A percentile compares a stretch with the other conserved stretches of the same genome.
phyloP scores from a whole-genome alignment of 2,797 vertebrate genomes.

The Odontamblyopus lacepedii region DNA sequence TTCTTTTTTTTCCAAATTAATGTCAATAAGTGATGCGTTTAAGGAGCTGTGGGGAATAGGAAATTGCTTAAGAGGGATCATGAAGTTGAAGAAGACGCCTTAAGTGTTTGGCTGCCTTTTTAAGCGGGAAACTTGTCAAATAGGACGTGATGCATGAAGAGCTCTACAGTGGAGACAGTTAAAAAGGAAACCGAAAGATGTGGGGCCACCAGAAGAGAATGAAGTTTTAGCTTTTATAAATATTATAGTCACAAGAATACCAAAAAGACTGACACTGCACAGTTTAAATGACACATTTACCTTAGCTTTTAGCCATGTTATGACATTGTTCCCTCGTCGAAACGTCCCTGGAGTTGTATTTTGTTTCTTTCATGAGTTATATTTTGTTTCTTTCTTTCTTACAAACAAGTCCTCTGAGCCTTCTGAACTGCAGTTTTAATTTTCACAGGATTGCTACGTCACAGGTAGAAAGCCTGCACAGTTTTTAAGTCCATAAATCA shows the following conservation, averaged over 20 bases:
- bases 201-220: not conserved
- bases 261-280: not conserved
- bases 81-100: slow-evolving; percentile 34
- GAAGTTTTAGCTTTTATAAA: slow-evolving; percentile 18
- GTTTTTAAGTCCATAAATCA: too few relatives aligned
- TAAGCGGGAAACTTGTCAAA: slow-evolving; percentile 51
- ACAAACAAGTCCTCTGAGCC: too few relatives aligned
- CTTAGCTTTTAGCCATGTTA: too few relatives aligned
- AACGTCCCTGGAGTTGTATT: too few relatives aligned
- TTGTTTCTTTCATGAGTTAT: too few relatives aligned
- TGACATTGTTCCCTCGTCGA: too few relatives aligned
- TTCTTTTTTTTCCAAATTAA: slow-evolving; percentile 27
- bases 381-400: too few relatives aligned
- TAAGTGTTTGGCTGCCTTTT: slow-evolving; percentile 52
- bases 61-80: slow-evolving; percentile 26
- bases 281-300: not conserved
- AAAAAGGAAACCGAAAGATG: slow-evolving; percentile 21
- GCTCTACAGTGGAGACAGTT: slow-evolving; percentile 22
- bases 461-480: too few relatives aligned
- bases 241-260: slow-evolving; percentile 2
- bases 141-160: slow-evolving; percentile 44
- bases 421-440: too few relatives aligned
- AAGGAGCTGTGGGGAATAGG: slow-evolving; percentile 16
- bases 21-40: slow-evolving; percentile 22
- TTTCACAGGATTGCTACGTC: too few relatives aligned